These are phyloP conservation scores for Trichonephila inaurata DNA, from an alignment of 1,140 invertebrate species.

Conservation along the genomic window DNA sequence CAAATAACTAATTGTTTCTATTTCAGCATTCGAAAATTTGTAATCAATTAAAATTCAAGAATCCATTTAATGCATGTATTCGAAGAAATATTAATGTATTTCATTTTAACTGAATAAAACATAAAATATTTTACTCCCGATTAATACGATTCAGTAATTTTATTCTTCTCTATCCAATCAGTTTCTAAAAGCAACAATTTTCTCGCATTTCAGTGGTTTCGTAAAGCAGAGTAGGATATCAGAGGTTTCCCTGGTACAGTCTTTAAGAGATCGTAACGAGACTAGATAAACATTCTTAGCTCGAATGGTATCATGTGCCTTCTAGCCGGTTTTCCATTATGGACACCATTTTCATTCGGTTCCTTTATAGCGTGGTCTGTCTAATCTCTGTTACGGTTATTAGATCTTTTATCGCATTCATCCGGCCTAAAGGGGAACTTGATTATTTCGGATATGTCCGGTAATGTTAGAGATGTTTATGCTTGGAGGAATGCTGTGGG, in stretches of 20 bases:
- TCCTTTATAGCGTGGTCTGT: background rate
- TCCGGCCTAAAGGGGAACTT: conserved; percentile 31
- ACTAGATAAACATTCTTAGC: conserved; percentile 1
- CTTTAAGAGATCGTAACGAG: conserved; percentile 24
- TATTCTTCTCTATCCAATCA: background rate
- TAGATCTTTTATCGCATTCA: conserved; percentile 47
- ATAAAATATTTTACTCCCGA: too few relatives aligned
- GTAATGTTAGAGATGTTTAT: background rate
- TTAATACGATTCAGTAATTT: too few relatives aligned
- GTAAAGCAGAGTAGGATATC: background rate
- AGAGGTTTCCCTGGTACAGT: background rate
- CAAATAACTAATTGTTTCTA: too few relatives aligned
- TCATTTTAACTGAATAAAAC: too few relatives aligned
- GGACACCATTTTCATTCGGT: background rate
- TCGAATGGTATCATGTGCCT: background rate
- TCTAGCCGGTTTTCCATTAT: conserved; percentile 12
- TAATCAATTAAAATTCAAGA: too few relatives aligned
- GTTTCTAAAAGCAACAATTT: conserved; percentile 1
- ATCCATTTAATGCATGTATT: too few relatives aligned
- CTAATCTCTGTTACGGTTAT: conserved; percentile 36
- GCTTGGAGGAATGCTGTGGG: background rate
- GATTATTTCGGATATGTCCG: conserved; percentile 26
- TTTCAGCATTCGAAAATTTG: too few relatives aligned
- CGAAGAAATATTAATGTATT: too few relatives aligned
- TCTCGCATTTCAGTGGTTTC: background rate